Conservation (phyloP, 1,140 invertebrate genomes). For the Caenorhabditis remanei region DNA sequence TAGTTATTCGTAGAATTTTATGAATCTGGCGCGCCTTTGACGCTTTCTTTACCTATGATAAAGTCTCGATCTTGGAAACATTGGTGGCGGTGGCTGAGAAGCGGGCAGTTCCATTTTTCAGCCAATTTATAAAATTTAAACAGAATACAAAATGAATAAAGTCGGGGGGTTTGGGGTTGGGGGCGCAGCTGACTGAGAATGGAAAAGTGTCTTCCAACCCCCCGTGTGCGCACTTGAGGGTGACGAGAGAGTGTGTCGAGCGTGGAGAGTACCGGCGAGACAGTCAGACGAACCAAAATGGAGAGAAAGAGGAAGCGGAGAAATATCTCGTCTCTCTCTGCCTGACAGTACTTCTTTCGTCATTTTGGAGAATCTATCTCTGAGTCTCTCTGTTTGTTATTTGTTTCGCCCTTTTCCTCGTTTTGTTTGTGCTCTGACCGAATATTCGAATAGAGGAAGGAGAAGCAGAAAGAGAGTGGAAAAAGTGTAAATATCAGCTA, state of each 20-base stretch:
- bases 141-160: not conserved
- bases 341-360: slow-evolving; percentile 18
- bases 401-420: not conserved
- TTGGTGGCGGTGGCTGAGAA: slow-evolving; percentile 31
- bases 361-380: not conserved
- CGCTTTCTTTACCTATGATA: slow-evolving; percentile 56
- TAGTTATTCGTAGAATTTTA: no score
- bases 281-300: slow-evolving; percentile 32
- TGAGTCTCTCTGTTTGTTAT: slow-evolving; percentile 20
- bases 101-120: slow-evolving; percentile 45
- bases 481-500: slow-evolving; percentile 49
- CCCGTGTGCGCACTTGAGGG: slow-evolving; percentile 49
- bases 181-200: slow-evolving; percentile 54
- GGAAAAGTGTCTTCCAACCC: slow-evolving; percentile 7
- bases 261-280: not conserved
- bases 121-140: slow-evolving; percentile 34
- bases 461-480: no score
- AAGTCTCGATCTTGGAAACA: slow-evolving; percentile 59
- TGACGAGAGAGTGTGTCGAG: not conserved
- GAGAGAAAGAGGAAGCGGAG: not conserved
- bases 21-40: no score
- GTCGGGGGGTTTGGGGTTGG: not conserved
- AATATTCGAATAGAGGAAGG: not conserved
- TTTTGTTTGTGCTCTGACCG: slow-evolving; percentile 43
- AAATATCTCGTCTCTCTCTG: not conserved